A percentile compares a stretch with the other conserved stretches of the same genome.
Evolutionary conservation across 2,113 vertebrate species (phyloP).

Genomic region (Corythoichthys haematopterus): DNA sequence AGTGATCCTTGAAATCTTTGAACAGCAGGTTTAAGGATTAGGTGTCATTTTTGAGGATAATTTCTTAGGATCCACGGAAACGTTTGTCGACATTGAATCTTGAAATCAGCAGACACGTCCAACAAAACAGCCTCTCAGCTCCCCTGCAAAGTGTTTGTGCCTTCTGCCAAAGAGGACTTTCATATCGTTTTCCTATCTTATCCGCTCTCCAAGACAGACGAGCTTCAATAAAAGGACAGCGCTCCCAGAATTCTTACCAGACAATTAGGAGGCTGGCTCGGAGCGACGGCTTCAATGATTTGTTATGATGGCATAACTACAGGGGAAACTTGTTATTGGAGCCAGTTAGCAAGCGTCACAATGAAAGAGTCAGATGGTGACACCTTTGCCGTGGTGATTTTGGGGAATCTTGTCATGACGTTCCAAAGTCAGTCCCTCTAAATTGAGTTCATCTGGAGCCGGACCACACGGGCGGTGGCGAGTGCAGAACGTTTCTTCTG

Average conservation of each 20-base stretch:
- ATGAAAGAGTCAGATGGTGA: conserved; percentile 74
- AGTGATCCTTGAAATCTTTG: background rate
- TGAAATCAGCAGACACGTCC: conserved; percentile 73
- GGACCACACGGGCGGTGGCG: conserved; percentile 59
- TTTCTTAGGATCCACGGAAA: conserved; percentile 28
- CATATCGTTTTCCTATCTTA: conserved; percentile 71
- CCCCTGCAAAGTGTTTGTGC: conserved; percentile 70
- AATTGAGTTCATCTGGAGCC: conserved; percentile 70
- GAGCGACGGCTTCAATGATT: conserved; percentile 68
- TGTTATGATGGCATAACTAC: conserved; percentile 75
- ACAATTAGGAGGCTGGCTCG: conserved; percentile 71
- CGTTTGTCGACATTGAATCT: conserved; percentile 58
- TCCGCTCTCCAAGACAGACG: conserved; percentile 70
- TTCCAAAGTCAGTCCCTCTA: conserved; percentile 72
- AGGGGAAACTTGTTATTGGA: conserved; percentile 76
- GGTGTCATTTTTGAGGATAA: background rate
- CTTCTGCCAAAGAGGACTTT: conserved; percentile 75
- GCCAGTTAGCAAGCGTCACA: conserved; percentile 63
- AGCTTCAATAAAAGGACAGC: conserved; percentile 70
- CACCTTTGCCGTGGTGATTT: conserved; percentile 71
- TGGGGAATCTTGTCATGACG: conserved; percentile 63
- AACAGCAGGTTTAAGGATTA: conserved; percentile 4
- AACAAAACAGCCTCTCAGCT: conserved; percentile 71
- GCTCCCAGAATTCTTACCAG: conserved; percentile 71
- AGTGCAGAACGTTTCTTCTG: conserved; percentile 68